Conservation (phyloP, 2,113 vertebrate genomes). For the Tiliqua scincoides region DNA sequence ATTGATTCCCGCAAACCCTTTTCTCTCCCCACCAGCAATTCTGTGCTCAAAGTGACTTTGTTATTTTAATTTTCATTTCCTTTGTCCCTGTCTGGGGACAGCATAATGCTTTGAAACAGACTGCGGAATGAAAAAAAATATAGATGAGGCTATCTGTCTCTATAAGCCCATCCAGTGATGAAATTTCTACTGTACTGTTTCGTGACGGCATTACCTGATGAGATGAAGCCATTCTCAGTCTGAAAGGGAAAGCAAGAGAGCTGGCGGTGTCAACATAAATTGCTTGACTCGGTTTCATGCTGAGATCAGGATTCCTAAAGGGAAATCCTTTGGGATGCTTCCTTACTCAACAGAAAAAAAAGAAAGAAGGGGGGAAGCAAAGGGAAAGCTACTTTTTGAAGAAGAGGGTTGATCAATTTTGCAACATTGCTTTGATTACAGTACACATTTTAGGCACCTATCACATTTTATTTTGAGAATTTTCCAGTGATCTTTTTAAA, state of each 20-base stretch:
- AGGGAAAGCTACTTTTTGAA: conserved; percentile 56
- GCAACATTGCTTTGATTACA: conserved; percentile 65
- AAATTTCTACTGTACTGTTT: conserved; percentile 65
- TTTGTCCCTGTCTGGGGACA: background rate
- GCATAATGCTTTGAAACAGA: background rate
- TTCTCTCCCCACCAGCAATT: background rate
- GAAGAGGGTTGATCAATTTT: conserved; percentile 65
- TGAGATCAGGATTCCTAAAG: conserved; percentile 76
- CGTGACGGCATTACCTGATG: conserved; percentile 68
- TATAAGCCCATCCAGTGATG: conserved; percentile 61
- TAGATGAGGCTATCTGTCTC: conserved; percentile 59
- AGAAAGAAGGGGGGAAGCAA: background rate
- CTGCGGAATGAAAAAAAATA: conserved; percentile 32
- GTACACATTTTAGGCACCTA: conserved; percentile 56
- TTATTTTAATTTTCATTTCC: background rate
- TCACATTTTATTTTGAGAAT: conserved; percentile 50
- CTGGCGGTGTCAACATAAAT: conserved; percentile 66
- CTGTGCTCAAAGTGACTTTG: background rate
- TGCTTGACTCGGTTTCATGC: conserved; percentile 62
- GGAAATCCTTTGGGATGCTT: conserved; percentile 69
- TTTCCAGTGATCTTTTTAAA: conserved; percentile 56
- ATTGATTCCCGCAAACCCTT: background rate
- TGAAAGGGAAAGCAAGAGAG: conserved; percentile 54
- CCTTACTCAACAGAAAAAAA: conserved; percentile 65
- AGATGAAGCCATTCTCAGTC: conserved; percentile 68